phyloP scores from a whole-genome alignment of 2,888 invertebrate genomes.

The Macropis europaea region DNA sequence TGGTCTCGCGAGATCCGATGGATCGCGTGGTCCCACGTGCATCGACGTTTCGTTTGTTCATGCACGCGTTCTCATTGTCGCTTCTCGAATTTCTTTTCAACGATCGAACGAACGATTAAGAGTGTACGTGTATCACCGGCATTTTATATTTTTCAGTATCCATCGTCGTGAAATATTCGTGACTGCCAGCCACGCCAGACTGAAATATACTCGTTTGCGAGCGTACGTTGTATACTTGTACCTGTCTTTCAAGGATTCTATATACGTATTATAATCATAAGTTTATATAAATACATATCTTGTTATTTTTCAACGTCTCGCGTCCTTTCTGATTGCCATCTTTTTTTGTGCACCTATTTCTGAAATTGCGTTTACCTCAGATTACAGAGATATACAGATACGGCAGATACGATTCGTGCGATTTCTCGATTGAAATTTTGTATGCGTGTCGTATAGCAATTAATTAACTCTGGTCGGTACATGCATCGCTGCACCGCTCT shows the following conservation, averaged over 20 bases:
- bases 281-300: constrained; percentile 51
- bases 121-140: constrained; percentile 18
- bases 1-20: too few species aligned
- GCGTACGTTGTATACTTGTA: constrained; percentile 45
- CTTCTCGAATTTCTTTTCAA: background rate
- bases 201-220: constrained; percentile 16
- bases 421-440: too few species aligned
- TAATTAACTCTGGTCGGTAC: too few species aligned
- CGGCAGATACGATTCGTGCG: background rate
- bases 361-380: too few species aligned
- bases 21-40: too few species aligned
- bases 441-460: too few species aligned
- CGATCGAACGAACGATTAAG: background rate
- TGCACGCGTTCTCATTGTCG: background rate
- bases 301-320: constrained; percentile 41
- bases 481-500: too few species aligned
- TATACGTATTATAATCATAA: constrained; percentile 51
- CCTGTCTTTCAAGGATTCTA: constrained; percentile 38
- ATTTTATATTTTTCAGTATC: constrained; percentile 71
- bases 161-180: constrained; percentile 71
- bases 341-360: background rate
- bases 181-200: constrained; percentile 49
- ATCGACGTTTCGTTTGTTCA: too few species aligned
- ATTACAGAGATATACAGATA: background rate
- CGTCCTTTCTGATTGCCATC: background rate